Conservation (phyloP, 2,888 invertebrate genomes). For the Aphodius sticticus region DNA sequence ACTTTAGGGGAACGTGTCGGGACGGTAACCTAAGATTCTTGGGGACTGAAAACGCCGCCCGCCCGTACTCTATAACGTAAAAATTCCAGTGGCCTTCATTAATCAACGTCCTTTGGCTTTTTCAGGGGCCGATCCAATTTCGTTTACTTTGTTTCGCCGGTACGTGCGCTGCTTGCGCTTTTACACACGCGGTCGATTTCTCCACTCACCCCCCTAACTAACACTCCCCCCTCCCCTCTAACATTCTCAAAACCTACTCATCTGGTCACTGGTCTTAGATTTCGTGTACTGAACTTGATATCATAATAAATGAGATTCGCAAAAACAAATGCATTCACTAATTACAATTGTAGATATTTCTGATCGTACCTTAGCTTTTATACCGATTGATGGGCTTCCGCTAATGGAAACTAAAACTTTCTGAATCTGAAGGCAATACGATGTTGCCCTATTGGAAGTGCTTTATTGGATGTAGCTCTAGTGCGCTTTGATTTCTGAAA, state of each 20-base stretch:
- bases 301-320: no score
- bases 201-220: neutral
- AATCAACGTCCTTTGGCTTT: conserved; percentile 58
- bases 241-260: neutral
- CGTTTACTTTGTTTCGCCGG: conserved; percentile 56
- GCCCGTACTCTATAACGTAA: conserved; percentile 49
- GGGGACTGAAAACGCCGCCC: neutral
- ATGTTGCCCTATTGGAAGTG: no score
- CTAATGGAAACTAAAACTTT: no score
- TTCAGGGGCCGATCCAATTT: conserved; percentile 57
- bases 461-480: no score
- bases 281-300: no score
- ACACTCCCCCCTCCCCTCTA: neutral
- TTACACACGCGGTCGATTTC: neutral
- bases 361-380: no score
- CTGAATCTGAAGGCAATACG: no score
- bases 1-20: conserved; percentile 27
- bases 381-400: no score
- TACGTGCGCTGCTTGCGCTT: conserved; percentile 44
- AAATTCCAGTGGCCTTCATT: conserved; percentile 54
- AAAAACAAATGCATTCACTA: no score
- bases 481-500: no score
- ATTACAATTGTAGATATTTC: no score
- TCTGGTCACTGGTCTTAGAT: neutral
- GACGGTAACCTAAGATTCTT: conserved; percentile 14